Percentiles rank a stretch among this genome's conserved stretches.
These are phyloP conservation scores for Drosophila acutilabella DNA, from an alignment of 2,888 invertebrate species.

Conservation along the genomic window DNA sequence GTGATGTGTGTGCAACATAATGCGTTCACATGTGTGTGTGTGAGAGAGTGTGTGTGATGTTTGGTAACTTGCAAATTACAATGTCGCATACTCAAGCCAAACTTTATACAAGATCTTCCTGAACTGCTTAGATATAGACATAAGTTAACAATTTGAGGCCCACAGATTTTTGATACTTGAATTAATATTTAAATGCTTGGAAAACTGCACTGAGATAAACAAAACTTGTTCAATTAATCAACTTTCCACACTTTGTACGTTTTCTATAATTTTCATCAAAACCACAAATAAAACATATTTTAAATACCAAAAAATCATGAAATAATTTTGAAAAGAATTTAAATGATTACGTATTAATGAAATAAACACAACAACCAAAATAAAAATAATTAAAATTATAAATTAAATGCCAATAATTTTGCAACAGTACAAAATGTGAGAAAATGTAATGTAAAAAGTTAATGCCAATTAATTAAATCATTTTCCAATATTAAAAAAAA, in stretches of 20 bases:
- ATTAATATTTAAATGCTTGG: constrained; percentile 41
- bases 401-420: constrained; percentile 34
- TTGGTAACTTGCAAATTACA: constrained; percentile 73
- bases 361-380: constrained; percentile 65
- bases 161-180: constrained; percentile 28
- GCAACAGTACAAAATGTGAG: constrained; percentile 71
- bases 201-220: constrained; percentile 28
- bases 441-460: constrained; percentile 52
- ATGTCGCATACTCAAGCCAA: constrained; percentile 66
- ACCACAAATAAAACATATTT: neutral
- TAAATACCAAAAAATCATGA: constrained; percentile 15
- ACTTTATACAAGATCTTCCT: constrained; percentile 58
- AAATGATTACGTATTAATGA: constrained; percentile 25
- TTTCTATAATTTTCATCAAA: constrained; percentile 21
- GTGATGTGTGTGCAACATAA: constrained; percentile 35
- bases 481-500: constrained; percentile 37
- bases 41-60: constrained; percentile 6
- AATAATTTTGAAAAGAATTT: constrained; percentile 27
- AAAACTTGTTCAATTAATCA: constrained; percentile 24
- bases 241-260: constrained; percentile 65
- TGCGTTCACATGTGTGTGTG: constrained; percentile 27
- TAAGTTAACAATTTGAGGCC: constrained; percentile 19
- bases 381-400: constrained; percentile 15
- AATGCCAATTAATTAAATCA: constrained; percentile 57
- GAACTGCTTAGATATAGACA: constrained; percentile 32